Conservation (phyloP, 2,113 vertebrate species). For the Irena cyanogastra region DNA sequence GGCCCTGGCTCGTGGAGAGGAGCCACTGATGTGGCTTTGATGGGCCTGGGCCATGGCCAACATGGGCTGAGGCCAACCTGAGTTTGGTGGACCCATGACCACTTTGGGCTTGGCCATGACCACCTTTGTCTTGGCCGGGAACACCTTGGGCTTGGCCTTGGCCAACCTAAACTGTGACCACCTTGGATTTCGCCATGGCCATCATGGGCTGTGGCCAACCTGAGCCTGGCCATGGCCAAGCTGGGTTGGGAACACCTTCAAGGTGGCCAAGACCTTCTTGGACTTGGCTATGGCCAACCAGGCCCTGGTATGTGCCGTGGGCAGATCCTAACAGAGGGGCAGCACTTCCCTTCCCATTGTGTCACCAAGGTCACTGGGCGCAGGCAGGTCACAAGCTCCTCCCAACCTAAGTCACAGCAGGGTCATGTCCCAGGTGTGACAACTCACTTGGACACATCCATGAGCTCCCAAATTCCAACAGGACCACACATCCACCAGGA, state of each 20-base stretch:
- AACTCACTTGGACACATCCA: background rate
- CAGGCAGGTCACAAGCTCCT: background rate
- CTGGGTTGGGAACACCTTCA: background rate
- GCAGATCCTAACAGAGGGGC: accelerated
- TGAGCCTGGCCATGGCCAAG: background rate
- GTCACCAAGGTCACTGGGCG: background rate
- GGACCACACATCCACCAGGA: background rate
- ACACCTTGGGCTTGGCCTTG: background rate
- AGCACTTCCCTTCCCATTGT: accelerated
- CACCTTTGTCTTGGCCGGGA: background rate
- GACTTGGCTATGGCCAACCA: background rate
- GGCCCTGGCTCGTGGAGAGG: background rate
- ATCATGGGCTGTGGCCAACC: accelerated
- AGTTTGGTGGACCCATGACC: background rate
- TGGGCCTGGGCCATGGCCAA: background rate
- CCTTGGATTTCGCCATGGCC: background rate
- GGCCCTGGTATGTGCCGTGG: accelerated
- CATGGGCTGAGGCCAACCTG: background rate
- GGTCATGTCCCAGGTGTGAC: background rate
- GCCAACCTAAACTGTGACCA: background rate
- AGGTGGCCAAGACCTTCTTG: background rate
- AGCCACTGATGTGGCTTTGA: background rate
- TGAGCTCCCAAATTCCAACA: accelerated
- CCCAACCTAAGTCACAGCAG: background rate
- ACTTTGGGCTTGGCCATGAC: background rate